Percentiles rank a stretch among this genome's conserved stretches.
phyloP scores from a whole-genome alignment of 2,113 vertebrate species.

The Elaphurus davidianus region DNA sequence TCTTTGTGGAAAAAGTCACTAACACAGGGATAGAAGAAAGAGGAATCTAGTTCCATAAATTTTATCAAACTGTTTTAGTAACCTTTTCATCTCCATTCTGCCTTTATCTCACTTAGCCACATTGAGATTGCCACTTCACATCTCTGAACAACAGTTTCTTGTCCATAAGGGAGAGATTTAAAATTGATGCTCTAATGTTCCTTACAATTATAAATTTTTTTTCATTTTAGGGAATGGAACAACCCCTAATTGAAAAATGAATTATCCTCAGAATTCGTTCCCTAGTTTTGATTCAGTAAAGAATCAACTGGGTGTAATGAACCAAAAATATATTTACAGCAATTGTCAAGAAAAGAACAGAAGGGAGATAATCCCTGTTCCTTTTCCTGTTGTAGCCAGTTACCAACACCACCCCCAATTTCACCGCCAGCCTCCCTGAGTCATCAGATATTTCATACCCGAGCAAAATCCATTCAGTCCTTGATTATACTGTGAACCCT shows the following conservation, averaged over 20 bases:
- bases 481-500: conserved; percentile 63
- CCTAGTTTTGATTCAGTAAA: conserved; percentile 8
- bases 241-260: background rate
- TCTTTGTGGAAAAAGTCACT: background rate
- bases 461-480: conserved; percentile 63
- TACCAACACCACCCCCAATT: background rate
- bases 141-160: background rate
- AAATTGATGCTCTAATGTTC: background rate
- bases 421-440: conserved; percentile 45
- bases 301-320: conserved; percentile 31
- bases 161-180: background rate
- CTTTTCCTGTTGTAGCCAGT: conserved; percentile 32
- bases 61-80: background rate
- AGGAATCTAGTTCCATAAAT: background rate
- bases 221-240: background rate
- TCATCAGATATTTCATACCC: conserved; percentile 53
- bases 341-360: conserved; percentile 50
- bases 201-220: background rate
- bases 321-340: conserved; percentile 38
- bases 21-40: background rate
- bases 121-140: background rate
- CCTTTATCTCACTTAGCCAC: background rate
- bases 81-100: background rate
- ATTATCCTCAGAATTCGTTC: background rate
- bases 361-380: conserved; percentile 25